Conservation (phyloP, 2,888 invertebrate species). For the Dynastes hyllus region DNA sequence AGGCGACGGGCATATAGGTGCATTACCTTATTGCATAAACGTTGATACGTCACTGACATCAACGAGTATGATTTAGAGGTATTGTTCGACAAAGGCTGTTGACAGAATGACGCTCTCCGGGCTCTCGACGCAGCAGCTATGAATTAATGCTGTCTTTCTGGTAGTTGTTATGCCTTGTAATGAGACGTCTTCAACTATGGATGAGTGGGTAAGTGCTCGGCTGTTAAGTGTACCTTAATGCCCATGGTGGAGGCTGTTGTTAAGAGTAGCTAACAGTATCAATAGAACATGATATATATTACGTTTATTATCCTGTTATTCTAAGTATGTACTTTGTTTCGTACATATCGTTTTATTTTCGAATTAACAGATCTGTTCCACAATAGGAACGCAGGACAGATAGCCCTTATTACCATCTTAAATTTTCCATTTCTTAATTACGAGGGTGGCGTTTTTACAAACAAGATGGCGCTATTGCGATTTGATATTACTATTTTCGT, state of each 20-base stretch:
- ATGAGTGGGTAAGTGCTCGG: slow-evolving; percentile 18
- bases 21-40: slow-evolving; percentile 12
- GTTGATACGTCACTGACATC: slow-evolving; percentile 31
- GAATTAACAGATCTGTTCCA: no score
- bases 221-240: slow-evolving; percentile 9
- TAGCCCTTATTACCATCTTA: no score
- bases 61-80: slow-evolving; percentile 35
- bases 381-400: no score
- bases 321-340: no score
- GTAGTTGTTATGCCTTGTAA: slow-evolving; percentile 14
- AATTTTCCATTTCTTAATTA: no score
- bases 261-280: slow-evolving; percentile 11
- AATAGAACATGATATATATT: slow-evolving; percentile 6
- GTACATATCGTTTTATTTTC: no score
- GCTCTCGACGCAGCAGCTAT: background rate
- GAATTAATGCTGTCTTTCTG: slow-evolving; percentile 27
- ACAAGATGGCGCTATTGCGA: no score
- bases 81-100: slow-evolving; percentile 20
- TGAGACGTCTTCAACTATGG: slow-evolving; percentile 11
- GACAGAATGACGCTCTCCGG: slow-evolving; percentile 17
- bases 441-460: no score
- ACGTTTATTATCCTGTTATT: background rate
- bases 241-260: background rate
- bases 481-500: no score
- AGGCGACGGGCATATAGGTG: slow-evolving; percentile 11